Conservation (phyloP, 2,797 vertebrate species). For the Synaphobranchus kaupii region DNA sequence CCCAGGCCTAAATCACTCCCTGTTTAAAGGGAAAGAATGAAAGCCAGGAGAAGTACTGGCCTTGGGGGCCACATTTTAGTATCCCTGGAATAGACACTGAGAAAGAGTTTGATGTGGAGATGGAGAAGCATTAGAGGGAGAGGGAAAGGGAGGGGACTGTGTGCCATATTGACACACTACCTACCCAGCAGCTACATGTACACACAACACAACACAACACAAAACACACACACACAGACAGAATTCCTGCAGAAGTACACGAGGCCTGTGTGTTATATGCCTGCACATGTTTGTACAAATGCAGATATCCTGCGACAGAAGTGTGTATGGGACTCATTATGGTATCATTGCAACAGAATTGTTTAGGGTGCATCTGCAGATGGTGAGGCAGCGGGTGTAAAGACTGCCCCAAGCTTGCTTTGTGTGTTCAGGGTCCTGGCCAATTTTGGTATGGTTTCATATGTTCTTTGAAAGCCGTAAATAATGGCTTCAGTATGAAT, state of each 20-base stretch:
- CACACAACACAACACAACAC: neutral
- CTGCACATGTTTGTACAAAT: neutral
- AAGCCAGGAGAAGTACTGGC: neutral
- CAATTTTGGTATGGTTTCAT: neutral
- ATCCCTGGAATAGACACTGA: neutral
- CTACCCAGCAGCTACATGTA: neutral
- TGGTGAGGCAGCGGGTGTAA: neutral
- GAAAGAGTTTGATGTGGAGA: neutral
- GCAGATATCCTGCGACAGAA: neutral
- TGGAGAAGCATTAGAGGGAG: neutral
- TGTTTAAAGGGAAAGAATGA: neutral
- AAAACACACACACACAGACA: slow-evolving; percentile 9
- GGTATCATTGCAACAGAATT: too few species aligned
- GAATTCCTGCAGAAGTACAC: neutral
- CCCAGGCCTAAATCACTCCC: neutral
- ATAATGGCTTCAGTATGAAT: slow-evolving; percentile 19
- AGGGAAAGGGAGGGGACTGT: neutral
- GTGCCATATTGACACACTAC: neutral
- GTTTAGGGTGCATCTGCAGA: neutral
- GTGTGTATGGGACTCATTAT: neutral
- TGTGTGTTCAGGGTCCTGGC: slow-evolving; percentile 13
- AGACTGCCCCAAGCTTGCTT: neutral
- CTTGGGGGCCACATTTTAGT: neutral
- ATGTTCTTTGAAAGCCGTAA: slow-evolving; percentile 7
- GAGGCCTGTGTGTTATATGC: neutral